A percentile compares a stretch with the other conserved stretches of the same genome.
phyloP scores from a whole-genome alignment of 2,113 vertebrate species.

The Regulus satrapa region DNA sequence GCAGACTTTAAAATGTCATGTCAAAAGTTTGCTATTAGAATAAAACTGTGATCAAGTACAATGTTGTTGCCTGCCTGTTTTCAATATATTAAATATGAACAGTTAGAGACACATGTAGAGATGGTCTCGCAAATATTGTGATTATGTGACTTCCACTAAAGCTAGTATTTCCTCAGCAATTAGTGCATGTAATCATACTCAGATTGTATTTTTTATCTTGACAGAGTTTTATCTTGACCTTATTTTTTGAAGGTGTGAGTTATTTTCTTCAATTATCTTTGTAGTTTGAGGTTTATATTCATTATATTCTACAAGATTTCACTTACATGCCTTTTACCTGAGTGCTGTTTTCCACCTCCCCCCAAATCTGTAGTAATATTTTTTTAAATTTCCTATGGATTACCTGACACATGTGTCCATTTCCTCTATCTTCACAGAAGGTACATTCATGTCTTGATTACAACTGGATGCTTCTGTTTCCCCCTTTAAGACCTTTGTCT shows the following conservation, averaged over 20 bases:
- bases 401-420: background rate
- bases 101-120: background rate
- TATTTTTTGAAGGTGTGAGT: background rate
- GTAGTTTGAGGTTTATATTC: background rate
- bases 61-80: background rate
- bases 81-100: background rate
- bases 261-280: background rate
- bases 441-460: background rate
- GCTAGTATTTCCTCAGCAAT: background rate
- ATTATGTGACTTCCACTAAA: background rate
- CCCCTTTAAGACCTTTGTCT: background rate
- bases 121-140: background rate
- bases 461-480: background rate
- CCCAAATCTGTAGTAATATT: rapidly evolving
- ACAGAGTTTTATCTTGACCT: background rate
- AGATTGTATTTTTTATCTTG: background rate
- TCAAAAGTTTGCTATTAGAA: background rate
- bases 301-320: background rate
- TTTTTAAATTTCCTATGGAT: background rate
- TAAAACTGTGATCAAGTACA: background rate
- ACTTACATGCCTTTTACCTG: background rate
- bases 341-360: background rate
- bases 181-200: background rate
- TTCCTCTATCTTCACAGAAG: background rate
- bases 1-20: background rate